Percentiles rank a stretch among this genome's conserved stretches.
Evolutionary conservation across 2,113 vertebrate genomes (phyloP).

Genomic region (Stictonetta naevosa): DNA sequence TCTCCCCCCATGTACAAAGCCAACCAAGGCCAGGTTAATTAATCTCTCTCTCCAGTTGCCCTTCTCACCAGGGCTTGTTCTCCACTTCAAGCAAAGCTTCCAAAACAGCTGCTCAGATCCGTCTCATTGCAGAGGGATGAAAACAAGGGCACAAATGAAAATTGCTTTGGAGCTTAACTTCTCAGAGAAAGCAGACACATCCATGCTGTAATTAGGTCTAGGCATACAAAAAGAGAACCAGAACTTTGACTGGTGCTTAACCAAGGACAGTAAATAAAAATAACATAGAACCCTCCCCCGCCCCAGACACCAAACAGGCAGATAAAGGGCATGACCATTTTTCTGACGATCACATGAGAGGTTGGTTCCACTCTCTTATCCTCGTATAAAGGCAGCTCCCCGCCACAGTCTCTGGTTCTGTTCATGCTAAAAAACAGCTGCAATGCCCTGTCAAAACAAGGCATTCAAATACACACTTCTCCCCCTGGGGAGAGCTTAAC

Average conservation of each 20-base stretch:
- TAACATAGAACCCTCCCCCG: background rate
- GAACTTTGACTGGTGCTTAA: slow-evolving; percentile 40
- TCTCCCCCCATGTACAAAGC: slow-evolving; percentile 36
- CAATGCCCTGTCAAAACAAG: slow-evolving; percentile 21
- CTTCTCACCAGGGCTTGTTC: slow-evolving; percentile 59
- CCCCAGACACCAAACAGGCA: background rate
- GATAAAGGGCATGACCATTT: background rate
- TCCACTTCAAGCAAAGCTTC: slow-evolving; percentile 45
- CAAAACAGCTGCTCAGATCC: slow-evolving; percentile 56
- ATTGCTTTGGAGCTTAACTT: slow-evolving; percentile 50
- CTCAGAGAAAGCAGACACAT: slow-evolving; percentile 6
- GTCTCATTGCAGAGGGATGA: slow-evolving; percentile 40
- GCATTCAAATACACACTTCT: slow-evolving; percentile 11
- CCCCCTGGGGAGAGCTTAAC: slow-evolving; percentile 44
- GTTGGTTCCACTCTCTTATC: slow-evolving; percentile 18
- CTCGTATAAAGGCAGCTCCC: slow-evolving; percentile 28
- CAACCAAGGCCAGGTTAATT: slow-evolving; percentile 60
- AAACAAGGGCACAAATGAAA: slow-evolving; percentile 61
- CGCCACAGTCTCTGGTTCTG: background rate
- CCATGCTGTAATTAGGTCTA: slow-evolving; percentile 44
- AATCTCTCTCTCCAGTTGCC: slow-evolving; percentile 58
- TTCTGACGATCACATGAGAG: background rate
- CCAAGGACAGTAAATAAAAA: slow-evolving; percentile 44
- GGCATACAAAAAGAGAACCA: background rate
- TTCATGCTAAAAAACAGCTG: slow-evolving; percentile 34